These are phyloP conservation scores for Centroberyx gerrardi DNA, from an alignment of 2,797 vertebrate genomes.

Conservation along the genomic window DNA sequence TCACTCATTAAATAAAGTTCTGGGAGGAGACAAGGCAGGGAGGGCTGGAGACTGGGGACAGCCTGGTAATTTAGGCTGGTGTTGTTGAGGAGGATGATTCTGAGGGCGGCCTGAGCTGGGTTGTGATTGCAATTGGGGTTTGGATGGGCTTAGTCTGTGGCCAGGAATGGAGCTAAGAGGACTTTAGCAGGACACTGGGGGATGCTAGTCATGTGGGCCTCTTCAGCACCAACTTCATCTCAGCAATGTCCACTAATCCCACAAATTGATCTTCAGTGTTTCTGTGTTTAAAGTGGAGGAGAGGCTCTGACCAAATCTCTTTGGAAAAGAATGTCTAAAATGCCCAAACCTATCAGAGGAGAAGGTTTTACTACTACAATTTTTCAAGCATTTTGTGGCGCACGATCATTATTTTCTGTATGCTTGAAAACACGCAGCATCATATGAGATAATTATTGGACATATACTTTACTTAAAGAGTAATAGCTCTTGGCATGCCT, in stretches of 20 bases:
- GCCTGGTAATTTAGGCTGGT: conserved; percentile 57
- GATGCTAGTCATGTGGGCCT: conserved; percentile 67
- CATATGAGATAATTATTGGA: conserved; percentile 78
- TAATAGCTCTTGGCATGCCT: conserved; percentile 76
- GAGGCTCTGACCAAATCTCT: conserved; percentile 67
- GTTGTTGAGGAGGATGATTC: conserved; percentile 63
- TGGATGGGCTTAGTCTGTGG: conserved; percentile 72
- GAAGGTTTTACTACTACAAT: conserved; percentile 61
- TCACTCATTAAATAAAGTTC: conserved; percentile 87
- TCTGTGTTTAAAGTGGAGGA: conserved; percentile 69
- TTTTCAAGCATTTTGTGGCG: conserved; percentile 61
- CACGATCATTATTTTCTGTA: conserved; percentile 75
- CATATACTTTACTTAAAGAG: conserved; percentile 75
- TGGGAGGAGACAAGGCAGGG: conserved; percentile 77
- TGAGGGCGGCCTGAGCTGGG: conserved; percentile 52
- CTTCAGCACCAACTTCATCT: conserved; percentile 76
- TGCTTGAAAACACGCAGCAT: conserved; percentile 69
- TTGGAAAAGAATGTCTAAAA: conserved; percentile 73
- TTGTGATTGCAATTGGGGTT: conserved; percentile 76
- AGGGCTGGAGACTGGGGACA: conserved; percentile 64
- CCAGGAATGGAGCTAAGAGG: conserved; percentile 74
- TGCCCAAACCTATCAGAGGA: conserved; percentile 77
- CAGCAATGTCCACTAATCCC: conserved; percentile 77
- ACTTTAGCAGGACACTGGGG: conserved; percentile 71
- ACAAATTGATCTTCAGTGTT: conserved; percentile 76